Evolutionary conservation across 2,113 vertebrate species (phyloP).

Genomic region (Hyaena hyaena): DNA sequence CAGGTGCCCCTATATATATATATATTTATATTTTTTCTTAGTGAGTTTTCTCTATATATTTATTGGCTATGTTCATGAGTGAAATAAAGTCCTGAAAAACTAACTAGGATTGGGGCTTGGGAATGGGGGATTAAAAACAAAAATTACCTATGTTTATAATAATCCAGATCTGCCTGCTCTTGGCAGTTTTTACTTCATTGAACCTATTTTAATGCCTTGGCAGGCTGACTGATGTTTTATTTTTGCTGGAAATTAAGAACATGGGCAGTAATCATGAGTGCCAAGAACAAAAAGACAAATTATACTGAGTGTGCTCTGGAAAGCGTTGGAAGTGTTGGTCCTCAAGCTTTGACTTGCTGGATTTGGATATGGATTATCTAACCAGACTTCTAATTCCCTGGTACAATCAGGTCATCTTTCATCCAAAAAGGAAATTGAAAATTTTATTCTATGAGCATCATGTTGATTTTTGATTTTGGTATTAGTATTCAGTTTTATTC

Average conservation of each 20-base stretch:
- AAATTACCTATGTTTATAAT: constrained; percentile 15
- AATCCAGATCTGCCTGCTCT: constrained; percentile 65
- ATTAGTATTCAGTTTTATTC: no score
- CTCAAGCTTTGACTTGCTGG: not conserved
- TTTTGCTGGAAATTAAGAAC: constrained; percentile 73
- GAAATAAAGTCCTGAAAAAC: constrained; percentile 59
- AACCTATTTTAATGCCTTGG: constrained; percentile 72
- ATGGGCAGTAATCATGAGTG: constrained; percentile 45
- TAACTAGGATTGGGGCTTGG: constrained; percentile 29
- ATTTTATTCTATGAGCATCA: not conserved
- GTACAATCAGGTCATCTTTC: not conserved
- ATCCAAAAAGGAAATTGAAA: not conserved
- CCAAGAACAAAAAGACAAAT: constrained; percentile 65
- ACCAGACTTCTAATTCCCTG: not conserved
- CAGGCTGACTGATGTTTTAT: constrained; percentile 66
- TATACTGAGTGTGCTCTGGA: constrained; percentile 46
- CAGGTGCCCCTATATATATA: not conserved
- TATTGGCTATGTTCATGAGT: not conserved
- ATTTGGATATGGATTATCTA: not conserved
- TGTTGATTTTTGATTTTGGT: not conserved
- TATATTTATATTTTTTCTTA: not conserved
- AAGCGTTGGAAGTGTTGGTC: not conserved
- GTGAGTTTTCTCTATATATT: not conserved
- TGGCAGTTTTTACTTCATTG: constrained; percentile 72
- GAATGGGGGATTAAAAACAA: constrained; percentile 42